These are phyloP conservation scores for Drosophila silvestris DNA, from an alignment of 2,888 invertebrate species.

Conservation along the genomic window DNA sequence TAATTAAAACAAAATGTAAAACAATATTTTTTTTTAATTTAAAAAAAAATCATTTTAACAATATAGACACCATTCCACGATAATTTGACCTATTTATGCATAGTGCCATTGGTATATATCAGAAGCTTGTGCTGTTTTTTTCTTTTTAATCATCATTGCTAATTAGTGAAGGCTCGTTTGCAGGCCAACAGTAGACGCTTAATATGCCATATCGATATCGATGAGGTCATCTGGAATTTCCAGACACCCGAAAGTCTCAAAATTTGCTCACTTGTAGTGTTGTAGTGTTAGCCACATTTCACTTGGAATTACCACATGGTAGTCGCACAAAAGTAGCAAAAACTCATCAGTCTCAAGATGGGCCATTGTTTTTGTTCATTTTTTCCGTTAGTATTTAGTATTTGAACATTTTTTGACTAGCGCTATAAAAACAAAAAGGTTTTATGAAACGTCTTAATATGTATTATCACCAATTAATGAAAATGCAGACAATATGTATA, in stretches of 20 bases:
- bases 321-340: conserved; percentile 45
- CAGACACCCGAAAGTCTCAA: conserved; percentile 10
- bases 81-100: background rate
- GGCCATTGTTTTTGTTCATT: conserved; percentile 42
- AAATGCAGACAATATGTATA: conserved; percentile 51
- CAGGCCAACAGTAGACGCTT: conserved; percentile 1
- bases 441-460: conserved; percentile 40
- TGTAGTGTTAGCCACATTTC: conserved; percentile 25
- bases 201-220: background rate
- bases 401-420: conserved; percentile 50
- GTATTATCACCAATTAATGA: conserved; percentile 44
- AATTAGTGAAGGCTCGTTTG: conserved; percentile 23
- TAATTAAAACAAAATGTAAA: background rate
- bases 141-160: background rate
- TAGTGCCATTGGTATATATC: background rate
- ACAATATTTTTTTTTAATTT: background rate
- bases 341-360: conserved; percentile 36
- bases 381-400: conserved; percentile 27
- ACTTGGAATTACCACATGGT: conserved; percentile 32
- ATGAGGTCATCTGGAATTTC: background rate
- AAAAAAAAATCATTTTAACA: background rate
- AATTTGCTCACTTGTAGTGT: conserved; percentile 33
- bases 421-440: conserved; percentile 25
- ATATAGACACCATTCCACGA: background rate
- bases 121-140: background rate